phyloP scores from a whole-genome alignment of 2,888 invertebrate genomes.

The Apotomis capreana region DNA sequence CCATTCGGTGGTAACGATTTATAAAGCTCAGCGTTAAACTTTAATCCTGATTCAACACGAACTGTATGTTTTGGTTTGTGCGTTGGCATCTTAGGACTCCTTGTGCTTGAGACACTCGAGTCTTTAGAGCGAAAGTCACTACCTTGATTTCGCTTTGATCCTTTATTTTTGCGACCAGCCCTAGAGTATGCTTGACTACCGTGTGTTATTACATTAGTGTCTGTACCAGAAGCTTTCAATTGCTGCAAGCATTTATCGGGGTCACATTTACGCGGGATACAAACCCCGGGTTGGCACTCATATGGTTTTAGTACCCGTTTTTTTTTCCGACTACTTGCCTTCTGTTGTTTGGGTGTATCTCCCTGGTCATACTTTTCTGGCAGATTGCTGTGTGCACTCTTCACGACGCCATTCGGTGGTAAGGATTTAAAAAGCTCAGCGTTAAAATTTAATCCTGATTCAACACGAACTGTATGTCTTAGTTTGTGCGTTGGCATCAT shows the following conservation, averaged over 20 bases:
- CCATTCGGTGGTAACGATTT: not conserved
- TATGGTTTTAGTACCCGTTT: not conserved
- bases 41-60: conserved; percentile 18
- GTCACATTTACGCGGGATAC: conserved; percentile 6
- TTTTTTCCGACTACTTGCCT: not conserved
- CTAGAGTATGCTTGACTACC: not conserved
- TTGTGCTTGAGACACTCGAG: not conserved
- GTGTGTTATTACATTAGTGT: not conserved
- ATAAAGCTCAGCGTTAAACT: conserved; percentile 17
- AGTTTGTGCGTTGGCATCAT: not conserved
- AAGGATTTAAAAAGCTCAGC: not conserved
- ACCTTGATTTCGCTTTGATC: not conserved
- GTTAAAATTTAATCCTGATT: conserved; percentile 19
- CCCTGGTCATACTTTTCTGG: not conserved
- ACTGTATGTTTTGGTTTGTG: not conserved
- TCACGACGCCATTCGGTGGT: not conserved
- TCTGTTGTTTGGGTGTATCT: not conserved
- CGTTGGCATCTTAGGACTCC: not conserved
- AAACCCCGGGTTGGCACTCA: conserved; percentile 3
- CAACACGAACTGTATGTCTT: conserved; percentile 15
- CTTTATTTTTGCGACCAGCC: not conserved
- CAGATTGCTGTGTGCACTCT: no score
- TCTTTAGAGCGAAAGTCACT: not conserved
- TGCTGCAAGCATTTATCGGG: no score
- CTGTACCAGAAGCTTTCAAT: no score